Percentiles rank a stretch among this genome's conserved stretches.
Conservation (phyloP, 2,888 invertebrate species). For the Ichneumoninae sp. region DNA sequence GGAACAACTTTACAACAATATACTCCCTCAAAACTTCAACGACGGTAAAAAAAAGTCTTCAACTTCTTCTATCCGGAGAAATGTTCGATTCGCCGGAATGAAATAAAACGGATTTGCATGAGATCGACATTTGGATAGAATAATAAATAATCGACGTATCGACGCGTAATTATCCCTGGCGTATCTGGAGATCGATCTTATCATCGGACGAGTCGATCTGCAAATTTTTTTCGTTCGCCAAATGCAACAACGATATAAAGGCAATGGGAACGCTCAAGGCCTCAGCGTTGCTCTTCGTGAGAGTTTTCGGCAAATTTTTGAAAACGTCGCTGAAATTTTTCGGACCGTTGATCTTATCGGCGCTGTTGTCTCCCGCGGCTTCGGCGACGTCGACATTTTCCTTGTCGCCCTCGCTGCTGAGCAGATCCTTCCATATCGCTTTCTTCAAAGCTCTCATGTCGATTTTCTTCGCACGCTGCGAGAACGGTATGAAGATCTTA, state of each 20-base stretch:
- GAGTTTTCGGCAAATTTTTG: conserved; percentile 86
- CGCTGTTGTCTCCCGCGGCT: conserved; percentile 20
- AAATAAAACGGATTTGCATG: no score
- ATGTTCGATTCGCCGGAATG: no score
- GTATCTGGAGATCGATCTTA: conserved; percentile 74
- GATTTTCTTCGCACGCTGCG: conserved; percentile 93
- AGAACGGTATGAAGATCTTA: conserved; percentile 91
- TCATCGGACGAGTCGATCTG: conserved; percentile 68
- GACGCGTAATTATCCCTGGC: conserved; percentile 39
- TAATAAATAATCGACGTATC: no score
- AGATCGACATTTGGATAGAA: no score
- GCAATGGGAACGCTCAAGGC: conserved; percentile 92
- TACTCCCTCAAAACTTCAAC: no score
- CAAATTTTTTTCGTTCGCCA: conserved; percentile 92
- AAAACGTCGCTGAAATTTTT: conserved; percentile 86
- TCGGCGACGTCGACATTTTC: conserved; percentile 79
- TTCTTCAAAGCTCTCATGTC: conserved; percentile 94
- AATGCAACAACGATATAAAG: conserved; percentile 92
- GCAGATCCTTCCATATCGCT: conserved; percentile 90
- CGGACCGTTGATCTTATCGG: conserved; percentile 70
- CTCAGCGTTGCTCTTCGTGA: conserved; percentile 88
- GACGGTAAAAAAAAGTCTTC: no score
- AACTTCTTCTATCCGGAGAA: no score
- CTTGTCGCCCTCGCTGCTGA: conserved; percentile 77
- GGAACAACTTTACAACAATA: no score